Evolutionary conservation across 2,888 invertebrate species (phyloP), one percentile per base, ranked within the genome.

Genomic region (Acanthococcus lagerstroemiae): DNA sequence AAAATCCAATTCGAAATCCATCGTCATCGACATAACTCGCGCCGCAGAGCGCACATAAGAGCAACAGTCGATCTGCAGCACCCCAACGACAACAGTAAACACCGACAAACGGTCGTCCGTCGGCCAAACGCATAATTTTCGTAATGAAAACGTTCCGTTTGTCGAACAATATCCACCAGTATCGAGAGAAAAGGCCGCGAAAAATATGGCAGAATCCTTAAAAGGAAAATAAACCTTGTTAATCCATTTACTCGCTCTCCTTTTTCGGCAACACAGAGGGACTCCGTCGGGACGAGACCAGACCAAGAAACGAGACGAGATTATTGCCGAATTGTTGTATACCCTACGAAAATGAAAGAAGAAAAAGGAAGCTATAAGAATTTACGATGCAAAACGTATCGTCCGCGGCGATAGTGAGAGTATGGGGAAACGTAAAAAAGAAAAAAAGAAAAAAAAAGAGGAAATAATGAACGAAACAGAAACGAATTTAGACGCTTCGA

Each of bases 361-460:
- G 26, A 60, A 48, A 50, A 61, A 61, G 61, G 50, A 48, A 50
- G 50, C 61, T 61, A 61, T 61, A 61, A 61, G 61, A 61, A 61
- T 61, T 61, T 61, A 61, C 61, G 61, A 61, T 61, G 61, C 48
- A 61, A 61, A 61, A 61, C 61, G 61, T 61, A 61, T 61, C 48
- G 48, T 61, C 46, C 26, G 22, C 19, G 7, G 1, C 9, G 21
- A 50, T n/a, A n/a, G n/a, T 24, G 57, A 21, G 19, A 44, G 50
- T 21, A 9, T 37, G 37, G 37, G 37, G n/a, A 37, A 37, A 37
- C 37, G 37, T n/a, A 9, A n/a, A 37, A 9, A 37, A 37, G 12
- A 37, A 37, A 15, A n/a, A 37, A 9, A 15, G 52, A 22, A 52
- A 52, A 50, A 61, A 61, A 22, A 21, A 61, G 50, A 61, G 61